phyloP scores from a whole-genome alignment of 2,113 vertebrate species.

The Corythaixoides concolor region DNA sequence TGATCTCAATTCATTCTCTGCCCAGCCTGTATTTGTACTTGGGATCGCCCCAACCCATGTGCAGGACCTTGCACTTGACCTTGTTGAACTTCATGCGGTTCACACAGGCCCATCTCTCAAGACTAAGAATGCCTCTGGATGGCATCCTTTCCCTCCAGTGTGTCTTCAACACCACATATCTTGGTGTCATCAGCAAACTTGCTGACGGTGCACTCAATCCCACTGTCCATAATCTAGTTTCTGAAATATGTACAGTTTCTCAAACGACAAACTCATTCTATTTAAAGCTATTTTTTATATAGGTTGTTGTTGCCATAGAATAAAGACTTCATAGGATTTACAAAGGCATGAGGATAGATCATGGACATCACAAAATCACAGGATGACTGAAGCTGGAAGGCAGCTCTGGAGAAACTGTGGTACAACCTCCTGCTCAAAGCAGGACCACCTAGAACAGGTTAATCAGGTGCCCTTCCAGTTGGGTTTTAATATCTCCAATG shows the following conservation, averaged over 20 bases:
- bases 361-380: neutral
- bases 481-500: neutral
- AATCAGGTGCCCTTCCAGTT: accelerated
- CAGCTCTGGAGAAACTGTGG: neutral
- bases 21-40: too few species aligned
- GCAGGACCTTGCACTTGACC: too few species aligned
- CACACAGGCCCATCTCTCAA: too few species aligned
- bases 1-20: too few species aligned
- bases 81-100: too few species aligned
- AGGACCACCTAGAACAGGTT: neutral
- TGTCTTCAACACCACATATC: too few species aligned
- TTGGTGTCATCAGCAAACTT: too few species aligned
- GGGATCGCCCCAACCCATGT: too few species aligned
- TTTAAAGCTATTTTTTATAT: neutral
- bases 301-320: neutral
- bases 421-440: neutral
- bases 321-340: neutral
- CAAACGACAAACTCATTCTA: neutral
- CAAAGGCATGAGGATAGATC: neutral
- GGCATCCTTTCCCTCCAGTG: too few species aligned
- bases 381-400: neutral
- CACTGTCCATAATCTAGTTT: neutral
- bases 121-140: too few species aligned
- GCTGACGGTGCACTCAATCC: too few species aligned
- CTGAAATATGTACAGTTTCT: neutral